Evolutionary conservation across 2,113 vertebrate species (phyloP).

Genomic region (Patagioenas fasciata): DNA sequence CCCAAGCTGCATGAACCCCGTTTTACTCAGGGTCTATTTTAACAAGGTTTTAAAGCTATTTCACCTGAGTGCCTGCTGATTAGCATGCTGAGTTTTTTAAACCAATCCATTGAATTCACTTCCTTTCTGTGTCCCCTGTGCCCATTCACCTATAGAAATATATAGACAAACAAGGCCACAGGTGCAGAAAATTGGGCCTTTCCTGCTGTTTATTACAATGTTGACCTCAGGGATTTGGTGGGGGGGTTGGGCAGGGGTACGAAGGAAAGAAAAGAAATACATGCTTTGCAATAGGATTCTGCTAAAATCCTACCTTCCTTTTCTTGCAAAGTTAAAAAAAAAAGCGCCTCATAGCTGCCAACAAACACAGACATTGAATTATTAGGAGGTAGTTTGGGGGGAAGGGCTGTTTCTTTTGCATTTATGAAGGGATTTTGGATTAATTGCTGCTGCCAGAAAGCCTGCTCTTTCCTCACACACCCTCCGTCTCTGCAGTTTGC

Average conservation of each 20-base stretch:
- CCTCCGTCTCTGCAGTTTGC: background rate
- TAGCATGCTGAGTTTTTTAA: slow-evolving; percentile 65
- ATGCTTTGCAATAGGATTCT: background rate
- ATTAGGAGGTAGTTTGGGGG: background rate
- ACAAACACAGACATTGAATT: background rate
- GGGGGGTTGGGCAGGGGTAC: background rate
- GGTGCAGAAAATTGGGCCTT: slow-evolving; percentile 69
- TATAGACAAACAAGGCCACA: slow-evolving; percentile 66
- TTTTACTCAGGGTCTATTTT: background rate
- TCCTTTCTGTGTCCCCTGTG: slow-evolving; percentile 60
- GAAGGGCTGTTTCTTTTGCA: background rate
- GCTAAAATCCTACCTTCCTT: slow-evolving; percentile 33
- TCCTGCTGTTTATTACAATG: slow-evolving; percentile 71
- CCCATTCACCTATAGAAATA: slow-evolving; percentile 69
- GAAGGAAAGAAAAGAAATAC: slow-evolving; percentile 34
- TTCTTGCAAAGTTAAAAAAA: background rate
- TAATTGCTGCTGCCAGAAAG: background rate
- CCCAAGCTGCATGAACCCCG: background rate
- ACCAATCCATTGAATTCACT: slow-evolving; percentile 66
- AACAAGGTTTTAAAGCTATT: slow-evolving; percentile 54
- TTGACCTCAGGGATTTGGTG: slow-evolving; percentile 23
- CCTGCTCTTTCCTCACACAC: background rate
- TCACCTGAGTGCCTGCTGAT: slow-evolving; percentile 67
- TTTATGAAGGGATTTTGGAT: background rate
- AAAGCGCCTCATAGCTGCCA: background rate